phyloP scores from a whole-genome alignment of 1,140 invertebrate species.

The Dendroctonus valens region DNA sequence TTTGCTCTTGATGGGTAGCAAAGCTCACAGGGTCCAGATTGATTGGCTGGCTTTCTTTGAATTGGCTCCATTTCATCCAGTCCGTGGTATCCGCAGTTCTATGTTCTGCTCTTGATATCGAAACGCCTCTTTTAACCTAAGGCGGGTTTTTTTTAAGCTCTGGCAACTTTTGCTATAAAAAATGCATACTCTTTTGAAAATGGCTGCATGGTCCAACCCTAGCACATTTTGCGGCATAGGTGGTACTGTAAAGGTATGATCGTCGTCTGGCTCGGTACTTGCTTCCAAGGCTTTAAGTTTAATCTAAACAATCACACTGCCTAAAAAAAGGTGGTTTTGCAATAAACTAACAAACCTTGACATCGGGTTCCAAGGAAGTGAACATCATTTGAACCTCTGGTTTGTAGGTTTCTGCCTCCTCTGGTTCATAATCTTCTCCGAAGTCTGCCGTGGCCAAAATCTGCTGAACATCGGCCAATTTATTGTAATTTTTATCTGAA shows the following conservation, averaged over 20 bases:
- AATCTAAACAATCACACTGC: background rate
- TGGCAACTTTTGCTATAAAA: background rate
- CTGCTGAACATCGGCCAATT: constrained; percentile 57
- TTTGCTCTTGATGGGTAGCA: constrained; percentile 32
- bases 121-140: constrained; percentile 22
- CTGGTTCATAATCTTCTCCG: constrained; percentile 58
- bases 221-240: constrained; percentile 71
- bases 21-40: constrained; percentile 15
- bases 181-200: constrained; percentile 54
- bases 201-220: constrained; percentile 63
- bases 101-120: constrained; percentile 11
- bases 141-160: background rate
- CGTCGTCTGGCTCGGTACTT: background rate
- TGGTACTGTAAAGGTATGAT: constrained; percentile 46
- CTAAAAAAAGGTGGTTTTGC: background rate
- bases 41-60: constrained; percentile 12
- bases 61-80: constrained; percentile 20
- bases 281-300: background rate
- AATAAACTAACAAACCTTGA: constrained; percentile 45
- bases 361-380: constrained; percentile 51
- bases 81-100: background rate
- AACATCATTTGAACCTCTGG: constrained; percentile 51
- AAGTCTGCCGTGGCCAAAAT: constrained; percentile 60
- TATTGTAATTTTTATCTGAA: constrained; percentile 57
- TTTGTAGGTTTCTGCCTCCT: constrained; percentile 51